Base-by-base conservation (phyloP, 2,888 invertebrate genomes). In the Eilema caniola region DNA sequence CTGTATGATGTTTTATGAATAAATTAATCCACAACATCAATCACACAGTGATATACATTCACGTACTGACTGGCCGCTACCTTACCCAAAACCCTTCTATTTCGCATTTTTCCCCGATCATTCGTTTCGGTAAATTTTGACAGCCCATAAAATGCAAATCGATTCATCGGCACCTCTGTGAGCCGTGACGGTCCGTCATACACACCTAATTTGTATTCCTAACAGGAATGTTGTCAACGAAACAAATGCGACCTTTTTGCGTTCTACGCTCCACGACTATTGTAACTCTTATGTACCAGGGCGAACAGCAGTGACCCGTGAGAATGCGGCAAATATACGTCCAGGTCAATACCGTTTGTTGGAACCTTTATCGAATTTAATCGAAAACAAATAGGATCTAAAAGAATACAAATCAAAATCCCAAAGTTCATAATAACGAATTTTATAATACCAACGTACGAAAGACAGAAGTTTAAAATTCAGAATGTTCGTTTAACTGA, bases 121-220 rank as follows among this genome's bases (percentile, higher is more conserved):
- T 73, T 57, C 64, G 16, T 63, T 33, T 67, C 57, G 66, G 69
- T 68, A 70, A 67, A 59, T 61, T 72, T 65, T 59, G 70, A 65
- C 41, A 41, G 64, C 66, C 65, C 31, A 67, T 69, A 71, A 71
- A 74, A 65, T 66, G 59, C 66, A 24, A 72, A 65, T 71, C 25
- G 33, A 64, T 68, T 62, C 24, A 25, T 66, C 37, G n/a, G 24
- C 53, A 64, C 53, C 61, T 28, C 47, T 41, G 31, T 69, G 28
- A 65, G 67, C 67, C 23, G 41, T 59, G 62, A 68, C 47, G 62
- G 20, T 57, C 25, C 53, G 53, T 65, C 60, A 20, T 53, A 47
- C 8, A 33, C 24, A 24, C 28, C 28, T 67, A 37, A 41, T 53
- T 37, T 66, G n/a, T 59, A 66, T 65, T 57, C 53, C 28, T 28